phyloP scores from a whole-genome alignment of 2,888 invertebrate species.

The Cataglyphis cursor region DNA sequence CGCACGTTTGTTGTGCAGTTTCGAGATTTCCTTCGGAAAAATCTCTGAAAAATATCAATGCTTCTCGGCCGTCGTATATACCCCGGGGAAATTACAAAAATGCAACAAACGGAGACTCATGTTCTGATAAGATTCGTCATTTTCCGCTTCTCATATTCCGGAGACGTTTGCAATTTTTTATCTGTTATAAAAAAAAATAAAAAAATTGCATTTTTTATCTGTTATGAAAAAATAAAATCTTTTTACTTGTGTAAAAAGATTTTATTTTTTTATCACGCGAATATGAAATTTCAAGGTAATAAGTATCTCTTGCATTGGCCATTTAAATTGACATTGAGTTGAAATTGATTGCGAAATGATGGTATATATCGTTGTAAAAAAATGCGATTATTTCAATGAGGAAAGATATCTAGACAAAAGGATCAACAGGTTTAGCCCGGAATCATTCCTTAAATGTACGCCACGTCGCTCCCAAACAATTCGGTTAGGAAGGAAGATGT shows the following conservation, averaged over 20 bases:
- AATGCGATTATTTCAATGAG: slow-evolving; percentile 63
- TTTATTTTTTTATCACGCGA: not conserved
- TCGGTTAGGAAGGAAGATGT: slow-evolving; percentile 46
- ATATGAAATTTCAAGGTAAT: not conserved
- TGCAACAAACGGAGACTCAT: slow-evolving; percentile 54
- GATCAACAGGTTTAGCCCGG: slow-evolving; percentile 72
- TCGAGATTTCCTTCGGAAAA: slow-evolving; percentile 44
- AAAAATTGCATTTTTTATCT: not conserved
- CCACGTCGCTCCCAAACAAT: slow-evolving; percentile 62
- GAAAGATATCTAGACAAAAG: slow-evolving; percentile 57
- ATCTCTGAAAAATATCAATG: slow-evolving; percentile 39
- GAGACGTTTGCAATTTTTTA: not conserved
- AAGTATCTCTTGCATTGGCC: not conserved
- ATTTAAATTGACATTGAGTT: not conserved
- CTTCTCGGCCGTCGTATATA: not conserved
- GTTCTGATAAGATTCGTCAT: slow-evolving; percentile 15
- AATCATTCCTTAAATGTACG: slow-evolving; percentile 67
- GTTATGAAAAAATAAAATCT: not conserved
- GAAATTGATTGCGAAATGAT: slow-evolving; percentile 5
- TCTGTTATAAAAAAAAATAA: too few species aligned
- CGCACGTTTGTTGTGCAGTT: slow-evolving; percentile 57
- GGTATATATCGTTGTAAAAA: slow-evolving; percentile 42
- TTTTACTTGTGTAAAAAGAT: not conserved
- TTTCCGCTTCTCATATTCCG: slow-evolving; percentile 8
- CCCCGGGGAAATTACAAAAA: slow-evolving; percentile 51